These are phyloP conservation scores for Cephus pulcher DNA, from an alignment of 2,888 invertebrate genomes.

Conservation along the genomic window DNA sequence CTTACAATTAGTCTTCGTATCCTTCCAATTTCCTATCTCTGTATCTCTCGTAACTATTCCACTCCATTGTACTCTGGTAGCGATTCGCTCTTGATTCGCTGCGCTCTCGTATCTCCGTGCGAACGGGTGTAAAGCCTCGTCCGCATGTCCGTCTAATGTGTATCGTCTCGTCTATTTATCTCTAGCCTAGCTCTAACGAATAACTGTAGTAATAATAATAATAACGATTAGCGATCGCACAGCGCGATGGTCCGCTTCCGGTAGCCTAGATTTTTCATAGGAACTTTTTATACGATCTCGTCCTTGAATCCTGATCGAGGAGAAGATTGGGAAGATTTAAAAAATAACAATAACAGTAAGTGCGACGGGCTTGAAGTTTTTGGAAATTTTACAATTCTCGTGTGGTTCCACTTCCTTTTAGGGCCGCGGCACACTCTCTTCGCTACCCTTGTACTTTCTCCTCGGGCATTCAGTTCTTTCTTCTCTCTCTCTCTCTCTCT, in stretches of 20 bases:
- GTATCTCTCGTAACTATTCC: not conserved
- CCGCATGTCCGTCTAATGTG: slow-evolving; percentile 55
- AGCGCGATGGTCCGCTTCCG: slow-evolving; percentile 1
- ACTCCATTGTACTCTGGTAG: not conserved
- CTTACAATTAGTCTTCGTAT: not conserved
- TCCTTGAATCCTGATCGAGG: not conserved
- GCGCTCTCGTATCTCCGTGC: not conserved
- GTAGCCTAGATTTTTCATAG: not conserved
- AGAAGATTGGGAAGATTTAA: not conserved
- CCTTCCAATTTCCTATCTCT: not conserved
- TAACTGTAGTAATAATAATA: slow-evolving; percentile 30
- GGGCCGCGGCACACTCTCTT: not conserved
- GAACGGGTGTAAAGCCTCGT: not conserved
- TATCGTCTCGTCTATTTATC: slow-evolving; percentile 59
- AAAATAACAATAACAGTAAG: not conserved
- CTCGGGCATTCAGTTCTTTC: not conserved
- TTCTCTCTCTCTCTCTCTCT: not conserved
- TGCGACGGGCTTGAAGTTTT: not conserved
- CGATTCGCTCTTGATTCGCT: not conserved
- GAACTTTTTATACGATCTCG: not conserved
- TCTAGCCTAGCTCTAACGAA: slow-evolving; percentile 48
- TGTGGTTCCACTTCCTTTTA: not conserved
- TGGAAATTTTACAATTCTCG: not conserved
- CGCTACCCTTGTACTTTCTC: not conserved
- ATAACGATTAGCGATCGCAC: not conserved